phyloP scores from a whole-genome alignment of 2,888 invertebrate species.

The Epinotia brunnichana region DNA sequence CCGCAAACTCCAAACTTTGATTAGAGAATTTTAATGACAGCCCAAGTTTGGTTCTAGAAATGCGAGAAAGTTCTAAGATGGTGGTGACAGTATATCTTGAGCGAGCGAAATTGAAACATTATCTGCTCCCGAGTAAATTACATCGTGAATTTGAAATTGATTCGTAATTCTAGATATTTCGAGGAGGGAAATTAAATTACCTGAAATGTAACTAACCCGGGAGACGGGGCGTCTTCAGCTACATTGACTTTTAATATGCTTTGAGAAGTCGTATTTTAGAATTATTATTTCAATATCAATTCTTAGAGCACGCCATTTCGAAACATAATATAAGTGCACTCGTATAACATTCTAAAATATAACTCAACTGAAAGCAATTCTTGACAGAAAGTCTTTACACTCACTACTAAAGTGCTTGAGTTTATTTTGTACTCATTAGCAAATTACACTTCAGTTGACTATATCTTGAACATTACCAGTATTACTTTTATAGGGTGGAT shows the following conservation, averaged over 20 bases:
- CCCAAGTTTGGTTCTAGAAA: constrained; percentile 37
- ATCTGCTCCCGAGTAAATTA: constrained; percentile 64
- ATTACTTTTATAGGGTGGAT: constrained; percentile 23
- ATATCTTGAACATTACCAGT: constrained; percentile 14
- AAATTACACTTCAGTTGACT: constrained; percentile 14
- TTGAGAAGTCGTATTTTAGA: constrained; percentile 1
- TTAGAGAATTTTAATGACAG: constrained; percentile 41
- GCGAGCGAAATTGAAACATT: constrained; percentile 64
- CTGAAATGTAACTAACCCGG: constrained; percentile 31
- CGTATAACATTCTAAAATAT: background rate
- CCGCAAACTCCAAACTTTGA: constrained; percentile 37
- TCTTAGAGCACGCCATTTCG: background rate
- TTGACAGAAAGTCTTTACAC: background rate
- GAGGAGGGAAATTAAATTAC: constrained; percentile 42
- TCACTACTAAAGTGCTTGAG: background rate
- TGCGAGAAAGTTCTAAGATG: constrained; percentile 37
- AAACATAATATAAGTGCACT: background rate
- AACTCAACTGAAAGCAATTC: background rate
- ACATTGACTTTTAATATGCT: constrained; percentile 20
- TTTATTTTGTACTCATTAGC: constrained; percentile 6
- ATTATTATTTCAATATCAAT: background rate
- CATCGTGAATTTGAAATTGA: constrained; percentile 75
- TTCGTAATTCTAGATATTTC: constrained; percentile 63
- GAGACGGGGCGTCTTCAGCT: constrained; percentile 12
- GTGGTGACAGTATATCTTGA: constrained; percentile 36